Evolutionary conservation across 2,888 invertebrate species (phyloP), one percentile per base, ranked within the genome.

Genomic region (Cepaea hortensis): DNA sequence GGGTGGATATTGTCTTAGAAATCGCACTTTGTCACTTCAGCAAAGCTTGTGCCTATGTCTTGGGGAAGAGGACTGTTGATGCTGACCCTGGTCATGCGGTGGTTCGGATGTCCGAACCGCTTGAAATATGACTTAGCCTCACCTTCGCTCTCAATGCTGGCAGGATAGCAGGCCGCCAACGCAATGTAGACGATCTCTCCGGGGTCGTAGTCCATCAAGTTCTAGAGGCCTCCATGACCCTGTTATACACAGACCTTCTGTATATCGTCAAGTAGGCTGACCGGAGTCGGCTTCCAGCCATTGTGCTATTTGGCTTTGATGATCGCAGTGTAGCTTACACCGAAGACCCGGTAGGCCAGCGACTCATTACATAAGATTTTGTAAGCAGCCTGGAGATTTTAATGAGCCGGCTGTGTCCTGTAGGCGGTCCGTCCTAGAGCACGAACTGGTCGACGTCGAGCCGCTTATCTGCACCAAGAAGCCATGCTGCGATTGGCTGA

Each of bases 361-460:
- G 77, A n/a, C n/a, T 77, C 55, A 75, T 75, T 23, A 11, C 11
- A 18, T 35, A 46, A 11, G 75, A 4, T 35, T n/a, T 35, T 3
- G 23, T 23, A 75, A 35, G 75, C 9, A 6, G 5, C 23, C 75
- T 35, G 13, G 46, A 75, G 5, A 6, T 35, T 35, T n/a, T 75
- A 18, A 15, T 75, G 23, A 35, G 15, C 75, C 23, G 23, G 6
- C 5, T 15, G 75, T 35, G n/a, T 75, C 75, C 35, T 75, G 23
- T 35, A 75, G 5, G 46, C 15, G 3, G 79, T 7, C 79, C 79
- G 23, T 79, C 79, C 13, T 46, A 11, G 6, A 79, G 62, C 13
- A 79, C 62, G 61, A 79, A 79, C 79, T 79, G 79, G 18, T 62
- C 61, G 35, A 79, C 76, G 18, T 15, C 50, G n/a, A 23, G 76